These are phyloP conservation scores for Calephelis nemesis DNA, from an alignment of 1,140 invertebrate species.

Conservation along the genomic window DNA sequence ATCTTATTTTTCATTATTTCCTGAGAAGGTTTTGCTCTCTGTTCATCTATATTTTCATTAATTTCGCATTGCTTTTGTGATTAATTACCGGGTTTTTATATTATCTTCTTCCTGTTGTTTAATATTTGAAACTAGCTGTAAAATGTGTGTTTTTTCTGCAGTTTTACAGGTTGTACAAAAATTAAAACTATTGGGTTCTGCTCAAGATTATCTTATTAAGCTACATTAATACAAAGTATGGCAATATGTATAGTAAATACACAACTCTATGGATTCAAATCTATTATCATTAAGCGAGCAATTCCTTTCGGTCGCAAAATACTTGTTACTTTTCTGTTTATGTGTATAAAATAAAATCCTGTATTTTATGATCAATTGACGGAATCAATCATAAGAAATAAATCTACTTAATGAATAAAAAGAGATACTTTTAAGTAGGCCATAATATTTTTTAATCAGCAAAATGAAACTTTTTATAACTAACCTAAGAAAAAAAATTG, in stretches of 20 bases:
- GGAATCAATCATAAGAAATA: no score
- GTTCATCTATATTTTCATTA: slow-evolving; percentile 15
- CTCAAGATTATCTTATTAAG: slow-evolving; percentile 14
- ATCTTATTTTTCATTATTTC: slow-evolving; percentile 17
- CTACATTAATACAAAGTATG: slow-evolving; percentile 13
- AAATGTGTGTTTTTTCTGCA: slow-evolving; percentile 20
- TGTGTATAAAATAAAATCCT: no score
- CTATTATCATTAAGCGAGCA: slow-evolving; percentile 5
- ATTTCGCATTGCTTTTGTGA: slow-evolving; percentile 19
- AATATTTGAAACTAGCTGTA: slow-evolving; percentile 10
- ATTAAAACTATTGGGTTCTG: slow-evolving; percentile 24
- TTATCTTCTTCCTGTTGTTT: slow-evolving; percentile 30
- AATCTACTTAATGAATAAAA: no score
- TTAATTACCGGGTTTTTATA: slow-evolving; percentile 26
- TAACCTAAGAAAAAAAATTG: no score
- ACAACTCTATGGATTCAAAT: slow-evolving; percentile 8
- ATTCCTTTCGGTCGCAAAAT: slow-evolving; percentile 7
- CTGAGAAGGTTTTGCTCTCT: slow-evolving; percentile 39
- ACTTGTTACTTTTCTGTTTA: neutral
- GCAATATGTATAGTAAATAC: slow-evolving; percentile 10
- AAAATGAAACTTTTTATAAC: no score
- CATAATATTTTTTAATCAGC: no score
- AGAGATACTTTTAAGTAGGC: no score
- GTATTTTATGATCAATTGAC: no score
- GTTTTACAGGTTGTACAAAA: slow-evolving; percentile 18